These are phyloP conservation scores for Pyrrhosoma nymphula DNA, from an alignment of 2,888 invertebrate species.

Conservation along the genomic window DNA sequence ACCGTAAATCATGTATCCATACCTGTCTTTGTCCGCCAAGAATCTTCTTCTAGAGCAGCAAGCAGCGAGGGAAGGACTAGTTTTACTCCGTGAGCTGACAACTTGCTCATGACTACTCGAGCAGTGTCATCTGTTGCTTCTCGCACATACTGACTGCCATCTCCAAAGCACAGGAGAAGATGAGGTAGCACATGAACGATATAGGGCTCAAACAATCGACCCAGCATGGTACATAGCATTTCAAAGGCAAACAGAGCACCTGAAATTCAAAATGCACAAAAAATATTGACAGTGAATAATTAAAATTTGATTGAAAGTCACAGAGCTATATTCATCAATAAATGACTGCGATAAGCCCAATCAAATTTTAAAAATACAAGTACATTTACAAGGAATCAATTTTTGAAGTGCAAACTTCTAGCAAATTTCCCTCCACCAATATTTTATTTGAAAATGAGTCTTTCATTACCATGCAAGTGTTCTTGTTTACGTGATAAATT, in stretches of 20 bases:
- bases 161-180: slow-evolving; percentile 96
- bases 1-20: neutral
- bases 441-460: too few species aligned
- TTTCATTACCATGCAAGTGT: too few species aligned
- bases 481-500: too few species aligned
- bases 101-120: slow-evolving; percentile 95
- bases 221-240: slow-evolving; percentile 96
- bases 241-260: slow-evolving; percentile 98
- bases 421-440: too few species aligned
- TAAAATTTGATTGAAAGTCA: too few species aligned
- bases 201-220: slow-evolving; percentile 98
- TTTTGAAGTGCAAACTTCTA: too few species aligned
- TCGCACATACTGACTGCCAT: slow-evolving; percentile 96
- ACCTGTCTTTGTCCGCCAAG: slow-evolving; percentile 98
- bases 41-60: slow-evolving; percentile 96
- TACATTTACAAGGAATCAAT: too few species aligned
- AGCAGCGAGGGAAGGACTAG: slow-evolving; percentile 96
- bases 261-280: slow-evolving; percentile 75
- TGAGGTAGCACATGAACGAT: slow-evolving; percentile 98
- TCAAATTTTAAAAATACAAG: too few species aligned
- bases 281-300: neutral
- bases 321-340: too few species aligned
- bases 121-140: slow-evolving; percentile 98
- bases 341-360: too few species aligned
- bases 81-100: slow-evolving; percentile 98